Evolutionary conservation across 2,888 invertebrate genomes (phyloP).

Genomic region (Bedellia somnulentella): DNA sequence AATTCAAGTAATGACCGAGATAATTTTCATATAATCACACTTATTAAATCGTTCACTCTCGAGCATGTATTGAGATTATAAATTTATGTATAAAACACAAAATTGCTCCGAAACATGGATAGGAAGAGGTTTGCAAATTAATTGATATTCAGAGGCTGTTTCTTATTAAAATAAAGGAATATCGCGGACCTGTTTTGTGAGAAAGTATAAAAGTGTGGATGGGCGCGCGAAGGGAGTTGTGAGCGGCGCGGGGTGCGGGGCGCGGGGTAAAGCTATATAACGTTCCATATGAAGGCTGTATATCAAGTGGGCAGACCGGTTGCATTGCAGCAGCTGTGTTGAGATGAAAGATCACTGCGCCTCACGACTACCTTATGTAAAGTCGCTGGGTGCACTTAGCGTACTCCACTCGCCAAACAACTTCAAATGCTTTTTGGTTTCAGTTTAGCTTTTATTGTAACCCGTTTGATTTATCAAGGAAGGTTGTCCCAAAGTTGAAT

Average conservation of each 20-base stretch:
- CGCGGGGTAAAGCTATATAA: too few species aligned
- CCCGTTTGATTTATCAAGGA: too few species aligned
- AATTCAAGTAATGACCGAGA: slow-evolving; percentile 8
- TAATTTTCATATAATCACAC: slow-evolving; percentile 19
- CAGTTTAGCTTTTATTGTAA: too few species aligned
- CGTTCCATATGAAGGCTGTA: slow-evolving; percentile 22
- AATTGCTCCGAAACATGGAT: background rate
- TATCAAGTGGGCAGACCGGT: slow-evolving; percentile 17
- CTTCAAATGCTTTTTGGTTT: too few species aligned
- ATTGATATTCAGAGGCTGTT: slow-evolving; percentile 36
- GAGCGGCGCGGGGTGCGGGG: slow-evolving; percentile 4
- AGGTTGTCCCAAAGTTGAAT: too few species aligned
- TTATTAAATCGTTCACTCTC: slow-evolving; percentile 13
- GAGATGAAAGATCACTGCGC: slow-evolving; percentile 28
- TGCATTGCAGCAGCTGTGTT: slow-evolving; percentile 6
- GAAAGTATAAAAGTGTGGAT: slow-evolving; percentile 22
- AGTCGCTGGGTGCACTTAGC: slow-evolving; percentile 5
- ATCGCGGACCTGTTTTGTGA: slow-evolving; percentile 30
- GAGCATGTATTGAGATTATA: slow-evolving; percentile 9
- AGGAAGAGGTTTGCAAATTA: slow-evolving; percentile 17
- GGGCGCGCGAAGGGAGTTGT: slow-evolving; percentile 10
- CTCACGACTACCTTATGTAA: slow-evolving; percentile 6
- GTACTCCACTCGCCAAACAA: too few species aligned
- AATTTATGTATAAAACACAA: slow-evolving; percentile 19
- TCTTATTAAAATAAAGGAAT: slow-evolving; percentile 47